phyloP scores from a whole-genome alignment of 2,113 vertebrate species.

The Macquaria ambigua region DNA sequence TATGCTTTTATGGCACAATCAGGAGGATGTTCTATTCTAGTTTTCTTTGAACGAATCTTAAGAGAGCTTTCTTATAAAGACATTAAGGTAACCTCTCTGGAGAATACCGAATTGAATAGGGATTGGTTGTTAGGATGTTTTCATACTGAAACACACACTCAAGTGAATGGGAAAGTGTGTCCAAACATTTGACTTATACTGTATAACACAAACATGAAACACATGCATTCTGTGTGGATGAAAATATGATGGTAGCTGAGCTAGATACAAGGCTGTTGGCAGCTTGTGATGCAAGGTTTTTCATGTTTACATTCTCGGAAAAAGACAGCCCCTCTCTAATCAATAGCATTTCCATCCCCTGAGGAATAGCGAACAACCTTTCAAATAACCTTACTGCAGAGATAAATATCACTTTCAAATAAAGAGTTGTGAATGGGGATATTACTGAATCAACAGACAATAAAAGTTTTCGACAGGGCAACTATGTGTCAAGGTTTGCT shows the following conservation, averaged over 20 bases:
- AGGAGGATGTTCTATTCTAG: neutral
- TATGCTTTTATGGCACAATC: neutral
- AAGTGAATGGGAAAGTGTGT: no score
- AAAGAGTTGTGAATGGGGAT: neutral
- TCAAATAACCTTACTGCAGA: neutral
- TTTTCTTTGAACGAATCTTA: neutral
- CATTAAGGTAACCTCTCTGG: neutral
- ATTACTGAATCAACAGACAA: neutral
- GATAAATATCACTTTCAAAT: neutral
- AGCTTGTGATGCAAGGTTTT: neutral
- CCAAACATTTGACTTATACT: no score
- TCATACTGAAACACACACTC: no score
- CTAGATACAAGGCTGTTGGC: neutral
- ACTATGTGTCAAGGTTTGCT: neutral
- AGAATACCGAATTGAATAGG: neutral
- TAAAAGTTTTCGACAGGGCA: neutral
- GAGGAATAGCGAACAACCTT: neutral
- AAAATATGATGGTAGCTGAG: neutral
- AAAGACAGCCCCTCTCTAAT: neutral
- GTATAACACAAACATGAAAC: neutral
- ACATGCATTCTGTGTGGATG: neutral
- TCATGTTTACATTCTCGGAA: neutral
- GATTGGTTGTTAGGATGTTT: neutral
- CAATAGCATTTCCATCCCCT: neutral
- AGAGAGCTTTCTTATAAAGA: neutral